Evolutionary conservation across 1,140 invertebrate species (phyloP).

Genomic region (Drosophila bocki): DNA sequence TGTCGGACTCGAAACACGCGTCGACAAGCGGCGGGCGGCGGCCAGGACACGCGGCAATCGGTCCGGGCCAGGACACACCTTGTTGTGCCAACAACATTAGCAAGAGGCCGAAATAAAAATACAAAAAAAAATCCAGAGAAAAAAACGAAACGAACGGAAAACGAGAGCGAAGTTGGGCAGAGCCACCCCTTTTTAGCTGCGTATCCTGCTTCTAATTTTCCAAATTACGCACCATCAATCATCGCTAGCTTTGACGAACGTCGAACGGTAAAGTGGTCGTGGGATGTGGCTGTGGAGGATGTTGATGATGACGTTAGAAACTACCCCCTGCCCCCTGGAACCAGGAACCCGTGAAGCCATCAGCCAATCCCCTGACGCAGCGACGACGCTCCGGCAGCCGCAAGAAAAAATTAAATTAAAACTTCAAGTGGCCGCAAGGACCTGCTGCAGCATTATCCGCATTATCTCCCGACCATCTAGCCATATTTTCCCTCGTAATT

Average conservation of each 20-base stretch:
- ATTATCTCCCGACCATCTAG: not conserved
- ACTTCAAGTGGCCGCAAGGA: slow-evolving; percentile 74
- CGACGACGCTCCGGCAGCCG: slow-evolving; percentile 69
- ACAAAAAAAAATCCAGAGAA: slow-evolving; percentile 13
- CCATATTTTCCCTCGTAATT: slow-evolving; percentile 66
- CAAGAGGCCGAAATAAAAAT: slow-evolving; percentile 61
- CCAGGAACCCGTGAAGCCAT: slow-evolving; percentile 13
- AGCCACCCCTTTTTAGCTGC: slow-evolving; percentile 70
- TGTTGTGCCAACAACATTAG: slow-evolving; percentile 84
- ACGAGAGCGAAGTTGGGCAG: slow-evolving; percentile 30
- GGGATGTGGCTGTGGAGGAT: slow-evolving; percentile 54
- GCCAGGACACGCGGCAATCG: slow-evolving; percentile 69
- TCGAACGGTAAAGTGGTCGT: slow-evolving; percentile 66
- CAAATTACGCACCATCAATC: slow-evolving; percentile 84
- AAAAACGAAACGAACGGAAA: slow-evolving; percentile 22
- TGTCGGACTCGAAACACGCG: slow-evolving; percentile 69
- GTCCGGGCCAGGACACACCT: slow-evolving; percentile 73
- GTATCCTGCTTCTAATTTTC: slow-evolving; percentile 77
- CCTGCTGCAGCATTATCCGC: slow-evolving; percentile 7
- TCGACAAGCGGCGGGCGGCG: slow-evolving; percentile 54
- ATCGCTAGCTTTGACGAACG: slow-evolving; percentile 77
- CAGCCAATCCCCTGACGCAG: slow-evolving; percentile 71
- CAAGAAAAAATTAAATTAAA: slow-evolving; percentile 80
- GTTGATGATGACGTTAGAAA: slow-evolving; percentile 69
- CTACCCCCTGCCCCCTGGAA: slow-evolving; percentile 30